These are phyloP conservation scores for Chromobotia macracanthus DNA, from an alignment of 2,797 vertebrate genomes.

Conservation along the genomic window DNA sequence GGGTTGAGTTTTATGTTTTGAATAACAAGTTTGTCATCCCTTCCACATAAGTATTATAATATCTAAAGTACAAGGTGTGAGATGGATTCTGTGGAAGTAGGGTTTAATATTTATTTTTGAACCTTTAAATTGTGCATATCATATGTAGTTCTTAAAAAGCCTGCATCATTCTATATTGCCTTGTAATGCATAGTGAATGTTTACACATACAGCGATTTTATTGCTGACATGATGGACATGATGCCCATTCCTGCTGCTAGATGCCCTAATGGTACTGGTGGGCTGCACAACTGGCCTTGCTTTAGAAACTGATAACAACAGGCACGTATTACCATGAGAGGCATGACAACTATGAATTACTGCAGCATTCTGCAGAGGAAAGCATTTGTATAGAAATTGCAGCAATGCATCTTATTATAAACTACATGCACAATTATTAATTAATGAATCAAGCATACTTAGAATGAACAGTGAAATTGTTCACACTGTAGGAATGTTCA, in stretches of 20 bases:
- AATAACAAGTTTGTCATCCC: neutral
- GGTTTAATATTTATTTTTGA: conserved; percentile 54
- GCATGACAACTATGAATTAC: neutral
- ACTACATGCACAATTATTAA: neutral
- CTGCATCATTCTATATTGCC: conserved; percentile 24
- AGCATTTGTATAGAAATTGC: neutral
- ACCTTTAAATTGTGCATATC: conserved; percentile 42
- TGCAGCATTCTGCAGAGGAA: neutral
- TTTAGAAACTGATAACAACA: neutral
- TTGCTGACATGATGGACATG: neutral
- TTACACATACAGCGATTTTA: conserved; percentile 1
- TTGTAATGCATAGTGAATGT: conserved; percentile 11
- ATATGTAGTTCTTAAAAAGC: conserved; percentile 41
- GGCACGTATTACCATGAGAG: neutral
- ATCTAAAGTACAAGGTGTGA: conserved; percentile 57
- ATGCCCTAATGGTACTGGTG: neutral
- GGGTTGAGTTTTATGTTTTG: neutral
- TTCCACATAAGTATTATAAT: conserved; percentile 1
- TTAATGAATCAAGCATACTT: neutral
- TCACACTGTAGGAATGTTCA: too few species aligned
- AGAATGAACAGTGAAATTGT: too few species aligned
- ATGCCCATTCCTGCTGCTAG: neutral
- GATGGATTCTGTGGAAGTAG: conserved; percentile 29
- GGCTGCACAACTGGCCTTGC: neutral
- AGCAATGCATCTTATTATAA: too few species aligned